phyloP scores from a whole-genome alignment of 2,797 vertebrate species.

The Melanotaenia parkinsoni region DNA sequence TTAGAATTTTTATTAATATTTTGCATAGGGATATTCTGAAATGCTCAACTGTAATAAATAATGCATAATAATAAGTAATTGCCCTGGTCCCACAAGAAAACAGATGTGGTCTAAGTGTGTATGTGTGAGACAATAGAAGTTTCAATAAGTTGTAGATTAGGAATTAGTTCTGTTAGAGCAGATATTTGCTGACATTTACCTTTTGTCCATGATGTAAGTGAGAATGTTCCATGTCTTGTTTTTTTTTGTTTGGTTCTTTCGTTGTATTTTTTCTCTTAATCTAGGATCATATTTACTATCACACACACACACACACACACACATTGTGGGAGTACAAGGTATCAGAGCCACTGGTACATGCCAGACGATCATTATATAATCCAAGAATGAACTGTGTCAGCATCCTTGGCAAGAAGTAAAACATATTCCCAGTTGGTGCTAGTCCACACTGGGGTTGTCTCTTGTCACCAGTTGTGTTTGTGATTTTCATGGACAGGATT shows the following conservation, averaged over 20 bases:
- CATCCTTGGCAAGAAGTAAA: slow-evolving; percentile 1
- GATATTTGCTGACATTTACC: not conserved
- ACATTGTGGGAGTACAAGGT: not conserved
- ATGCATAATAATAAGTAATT: not conserved
- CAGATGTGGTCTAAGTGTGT: not conserved
- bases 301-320: not conserved
- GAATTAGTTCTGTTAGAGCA: not conserved
- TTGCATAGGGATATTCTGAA: not conserved
- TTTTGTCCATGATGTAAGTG: not conserved
- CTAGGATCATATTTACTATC: no score
- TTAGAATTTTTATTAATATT: no score
- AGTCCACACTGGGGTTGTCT: not conserved
- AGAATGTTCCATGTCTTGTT: not conserved
- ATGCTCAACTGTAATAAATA: not conserved
- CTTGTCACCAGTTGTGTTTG: not conserved
- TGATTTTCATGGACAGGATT: slow-evolving; percentile 8
- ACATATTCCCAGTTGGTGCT: not conserved
- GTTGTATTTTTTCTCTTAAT: no score
- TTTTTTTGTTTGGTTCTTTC: no score
- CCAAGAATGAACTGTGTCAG: not conserved
- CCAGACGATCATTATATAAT: not conserved
- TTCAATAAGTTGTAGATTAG: not conserved
- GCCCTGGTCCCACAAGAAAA: not conserved
- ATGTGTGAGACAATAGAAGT: not conserved
- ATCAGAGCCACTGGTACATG: not conserved